A percentile compares a stretch with the other conserved stretches of the same genome.
These are phyloP conservation scores for Pteronura brasiliensis DNA, from an alignment of 2,113 vertebrate species.

Conservation along the genomic window DNA sequence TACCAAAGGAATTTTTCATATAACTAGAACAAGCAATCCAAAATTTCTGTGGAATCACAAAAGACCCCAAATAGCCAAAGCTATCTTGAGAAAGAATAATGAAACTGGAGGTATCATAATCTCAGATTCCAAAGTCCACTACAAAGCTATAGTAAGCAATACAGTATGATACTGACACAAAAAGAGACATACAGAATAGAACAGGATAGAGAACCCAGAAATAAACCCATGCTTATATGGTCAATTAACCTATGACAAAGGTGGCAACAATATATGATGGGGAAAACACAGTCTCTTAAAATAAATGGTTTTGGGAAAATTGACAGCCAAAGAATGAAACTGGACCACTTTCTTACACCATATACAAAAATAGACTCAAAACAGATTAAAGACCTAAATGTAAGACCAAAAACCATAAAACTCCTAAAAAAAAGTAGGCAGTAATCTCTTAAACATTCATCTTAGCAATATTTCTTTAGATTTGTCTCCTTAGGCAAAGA, in stretches of 20 bases:
- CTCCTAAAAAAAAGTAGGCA: background rate
- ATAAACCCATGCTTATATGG: background rate
- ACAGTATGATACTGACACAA: background rate
- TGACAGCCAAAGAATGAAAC: background rate
- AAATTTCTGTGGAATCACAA: background rate
- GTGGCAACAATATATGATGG: background rate
- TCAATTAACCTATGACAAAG: background rate
- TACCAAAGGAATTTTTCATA: background rate
- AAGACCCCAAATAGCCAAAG: background rate
- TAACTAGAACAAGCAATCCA: background rate
- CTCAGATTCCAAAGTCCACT: background rate
- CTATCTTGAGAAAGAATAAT: background rate
- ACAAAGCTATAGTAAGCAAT: background rate
- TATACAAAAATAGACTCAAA: background rate
- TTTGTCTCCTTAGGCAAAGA: background rate
- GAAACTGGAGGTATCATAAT: background rate
- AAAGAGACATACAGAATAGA: background rate
- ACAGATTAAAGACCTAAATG: background rate
- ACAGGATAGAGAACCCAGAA: background rate
- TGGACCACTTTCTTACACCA: background rate
- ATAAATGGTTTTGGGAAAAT: background rate
- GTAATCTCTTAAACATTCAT: background rate
- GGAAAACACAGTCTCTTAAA: background rate
- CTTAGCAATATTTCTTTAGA: background rate
- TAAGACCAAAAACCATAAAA: background rate